Conservation (phyloP, 2,113 vertebrate genomes). For the Poeciliopsis prolifica region DNA sequence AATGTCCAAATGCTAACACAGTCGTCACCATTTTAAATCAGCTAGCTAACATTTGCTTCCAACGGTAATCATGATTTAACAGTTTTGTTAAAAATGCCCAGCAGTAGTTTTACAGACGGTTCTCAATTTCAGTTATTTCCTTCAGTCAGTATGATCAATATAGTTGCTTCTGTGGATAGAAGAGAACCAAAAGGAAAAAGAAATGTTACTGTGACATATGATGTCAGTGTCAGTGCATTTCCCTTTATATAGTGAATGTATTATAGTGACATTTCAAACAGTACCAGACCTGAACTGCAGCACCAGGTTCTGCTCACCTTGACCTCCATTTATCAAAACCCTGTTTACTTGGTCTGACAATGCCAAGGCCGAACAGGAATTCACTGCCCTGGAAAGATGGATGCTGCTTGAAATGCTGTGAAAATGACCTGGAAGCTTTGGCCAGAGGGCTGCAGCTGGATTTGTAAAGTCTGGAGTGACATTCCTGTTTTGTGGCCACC, state of each 20-base stretch:
- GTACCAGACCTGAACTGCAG: conserved; percentile 75
- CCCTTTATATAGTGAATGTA: neutral
- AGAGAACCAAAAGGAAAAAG: neutral
- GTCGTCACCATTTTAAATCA: too few relatives aligned
- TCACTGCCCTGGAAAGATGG: conserved; percentile 83
- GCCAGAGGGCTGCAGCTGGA: conserved; percentile 35
- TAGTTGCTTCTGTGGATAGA: neutral
- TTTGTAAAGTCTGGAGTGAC: conserved; percentile 5
- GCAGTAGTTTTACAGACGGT: too few relatives aligned
- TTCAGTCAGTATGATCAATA: neutral
- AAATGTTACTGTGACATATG: neutral
- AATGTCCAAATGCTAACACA: too few relatives aligned
- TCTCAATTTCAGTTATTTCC: too few relatives aligned
- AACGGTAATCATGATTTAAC: too few relatives aligned
- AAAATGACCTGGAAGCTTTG: conserved; percentile 61
- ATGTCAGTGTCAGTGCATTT: neutral
- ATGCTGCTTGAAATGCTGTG: conserved; percentile 79
- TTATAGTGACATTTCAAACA: neutral
- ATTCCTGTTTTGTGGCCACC: neutral
- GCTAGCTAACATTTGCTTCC: too few relatives aligned
- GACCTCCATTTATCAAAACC: conserved; percentile 91
- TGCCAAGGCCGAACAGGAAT: conserved; percentile 83
- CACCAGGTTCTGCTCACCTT: conserved; percentile 97
- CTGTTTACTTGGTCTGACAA: conserved; percentile 91
- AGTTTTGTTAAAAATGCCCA: too few relatives aligned